Evolutionary conservation across 2,113 vertebrate species (phyloP), one percentile per base, ranked within the genome.

Genomic region (Chroicocephalus ridibundus): DNA sequence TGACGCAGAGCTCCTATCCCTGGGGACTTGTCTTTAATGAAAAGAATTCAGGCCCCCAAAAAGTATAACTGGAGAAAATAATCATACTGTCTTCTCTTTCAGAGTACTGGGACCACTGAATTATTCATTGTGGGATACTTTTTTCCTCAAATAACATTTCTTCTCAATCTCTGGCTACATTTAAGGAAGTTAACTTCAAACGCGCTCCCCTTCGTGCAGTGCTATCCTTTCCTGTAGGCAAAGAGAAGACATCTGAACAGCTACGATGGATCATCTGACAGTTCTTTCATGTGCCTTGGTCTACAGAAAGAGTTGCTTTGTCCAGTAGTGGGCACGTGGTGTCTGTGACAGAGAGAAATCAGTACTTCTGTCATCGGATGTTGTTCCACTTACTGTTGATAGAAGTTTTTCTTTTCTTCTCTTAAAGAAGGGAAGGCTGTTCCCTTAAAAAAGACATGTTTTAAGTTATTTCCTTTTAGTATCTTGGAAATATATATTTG

Each of bases 281-380:
- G 29, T 61, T 91, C 34, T 32, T 81, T 51, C 20, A 13, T 27
- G 49, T 70, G 29, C 36, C 29, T 69, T 52, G 31, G 38, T 38
- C 26, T 93, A 47, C n/a, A 57, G 31, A 81, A 34, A 29, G 1
- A 9, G 42, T 52, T 84, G 32, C 27, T 87, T 84, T 82, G 40
- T 75, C 36, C 0, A 1, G 6, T 52, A 47, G n/a, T 0, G 7
- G 34, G 19, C 11, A 27, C 32, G n/a, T 24, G 26, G 42, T 74
- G 87, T 84, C 49, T 0, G 1, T 49, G 72, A 74, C 34, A 74
- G 19, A 75, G 47, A 65, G 31, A 77, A 86, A 55, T 83, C 27
- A 31, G 18, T 68, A 24, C 44, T 72, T 47, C 52, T 26, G 15
- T 77, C 25, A 60, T 78, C 38, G 68, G 38, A 62, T 64, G 19